Base-by-base conservation (phyloP, 2,113 vertebrate genomes). In the Cynopterus brachyotis region DNA sequence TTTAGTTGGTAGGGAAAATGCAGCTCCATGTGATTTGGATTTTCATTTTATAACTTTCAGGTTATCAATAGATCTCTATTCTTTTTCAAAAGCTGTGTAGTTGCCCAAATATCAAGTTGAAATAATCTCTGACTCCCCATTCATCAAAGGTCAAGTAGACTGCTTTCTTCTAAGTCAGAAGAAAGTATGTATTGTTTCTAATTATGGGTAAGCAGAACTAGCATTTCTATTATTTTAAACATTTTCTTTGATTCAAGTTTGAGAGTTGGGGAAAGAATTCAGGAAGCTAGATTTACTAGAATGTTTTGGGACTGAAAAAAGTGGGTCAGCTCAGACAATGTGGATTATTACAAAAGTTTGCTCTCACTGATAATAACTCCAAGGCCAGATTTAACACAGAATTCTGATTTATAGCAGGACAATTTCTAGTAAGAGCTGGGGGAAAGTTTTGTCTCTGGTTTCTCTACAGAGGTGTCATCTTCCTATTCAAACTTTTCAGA, bases 141-240 rank as follows among this genome's bases (percentile, higher is more conserved):
- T 95, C 47, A 79, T 89, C 82, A 96, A 92, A 40, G 59, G 79
- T 42, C 59, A 60, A 57, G 37, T 42, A 40, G 64, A 47, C 24
- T 53, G 2, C 24, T 67, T 84, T 37, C 16, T 86, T 53, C 1
- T 85, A 64, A 26, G 55, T 30, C 22, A 78, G 45, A 89, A 88
- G 30, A 30, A 97, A 81, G 22, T 26, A 85, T 73, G 4, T 40
- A 35, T 59, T 76, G 1, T 89, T 10, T 73, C 91, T 82, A 91
- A 95, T 86, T 95, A 37, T 96, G 24, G 80, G 50, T 67, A 94
- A 91, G 7, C 4, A 76, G 35, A 84, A 35, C 24, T 80, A 88
- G 13, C 6, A 80, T 88, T 88, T 96, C 67, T 89, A 69, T 70
- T 73, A 88, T 79, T 84, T 64, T 75, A 72, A 83, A 45, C 28